Percentiles rank a stretch among this genome's conserved stretches.
These are phyloP conservation scores for Muntiacus reevesi DNA, from an alignment of 2,113 vertebrate genomes.

Conservation along the genomic window DNA sequence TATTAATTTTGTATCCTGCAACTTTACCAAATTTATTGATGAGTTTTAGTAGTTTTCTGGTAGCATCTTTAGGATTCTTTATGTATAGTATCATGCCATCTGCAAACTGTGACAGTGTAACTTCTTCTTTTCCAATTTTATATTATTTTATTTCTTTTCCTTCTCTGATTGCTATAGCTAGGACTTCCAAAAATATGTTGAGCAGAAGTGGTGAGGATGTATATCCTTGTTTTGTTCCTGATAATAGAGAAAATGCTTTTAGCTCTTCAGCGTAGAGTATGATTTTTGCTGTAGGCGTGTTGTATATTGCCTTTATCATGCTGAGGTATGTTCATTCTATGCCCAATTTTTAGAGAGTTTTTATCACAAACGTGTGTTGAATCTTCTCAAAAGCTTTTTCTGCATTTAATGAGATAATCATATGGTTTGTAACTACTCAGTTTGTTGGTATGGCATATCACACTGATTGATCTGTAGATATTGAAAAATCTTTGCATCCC, in stretches of 20 bases:
- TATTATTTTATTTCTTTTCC: not conserved
- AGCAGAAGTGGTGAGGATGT: not conserved
- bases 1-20: not conserved
- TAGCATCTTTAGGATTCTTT: not conserved
- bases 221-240: not conserved
- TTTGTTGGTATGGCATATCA: not conserved
- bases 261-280: not conserved
- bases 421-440: not conserved
- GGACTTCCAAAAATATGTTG: not conserved
- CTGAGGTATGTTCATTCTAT: not conserved
- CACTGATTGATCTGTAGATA: not conserved
- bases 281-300: not conserved
- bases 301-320: not conserved
- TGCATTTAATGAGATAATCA: not conserved
- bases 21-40: not conserved
- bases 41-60: not conserved
- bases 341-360: not conserved
- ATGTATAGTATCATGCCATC: not conserved
- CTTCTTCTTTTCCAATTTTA: not conserved
- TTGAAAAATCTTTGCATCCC: not conserved
- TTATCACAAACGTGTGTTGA: not conserved
- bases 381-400: not conserved
- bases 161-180: not conserved
- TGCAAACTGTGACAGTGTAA: not conserved
- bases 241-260: not conserved